These are phyloP conservation scores for Cottus gobio DNA, from an alignment of 2,113 vertebrate species.

Conservation along the genomic window DNA sequence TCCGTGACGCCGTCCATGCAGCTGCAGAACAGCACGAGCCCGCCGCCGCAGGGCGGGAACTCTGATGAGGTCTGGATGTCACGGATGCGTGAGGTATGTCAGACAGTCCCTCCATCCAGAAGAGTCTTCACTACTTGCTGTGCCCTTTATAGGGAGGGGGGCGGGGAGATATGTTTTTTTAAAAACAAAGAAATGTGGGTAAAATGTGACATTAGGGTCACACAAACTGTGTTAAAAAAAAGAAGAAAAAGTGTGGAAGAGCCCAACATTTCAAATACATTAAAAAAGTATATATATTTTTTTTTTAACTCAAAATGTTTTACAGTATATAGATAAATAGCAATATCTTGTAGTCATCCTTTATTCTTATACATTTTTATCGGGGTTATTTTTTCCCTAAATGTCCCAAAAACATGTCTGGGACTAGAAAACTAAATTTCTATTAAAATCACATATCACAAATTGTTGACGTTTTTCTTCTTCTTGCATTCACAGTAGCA, in stretches of 20 bases:
- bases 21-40: slow-evolving; percentile 63
- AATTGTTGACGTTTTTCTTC: background rate
- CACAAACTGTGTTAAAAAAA: background rate
- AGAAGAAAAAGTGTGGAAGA: background rate
- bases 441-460: background rate
- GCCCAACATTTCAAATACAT: background rate
- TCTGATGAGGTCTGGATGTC: slow-evolving; percentile 82
- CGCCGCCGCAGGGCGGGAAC: slow-evolving; percentile 15
- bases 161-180: too few relatives aligned
- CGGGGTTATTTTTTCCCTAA: too few relatives aligned
- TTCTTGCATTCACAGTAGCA: background rate
- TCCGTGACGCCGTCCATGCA: slow-evolving; percentile 13
- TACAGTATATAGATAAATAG: background rate
- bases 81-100: slow-evolving; percentile 81
- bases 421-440: too few relatives aligned
- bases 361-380: too few relatives aligned
- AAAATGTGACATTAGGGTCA: background rate
- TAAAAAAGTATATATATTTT: too few relatives aligned
- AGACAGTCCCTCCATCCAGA: background rate
- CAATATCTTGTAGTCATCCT: too few relatives aligned
- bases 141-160: too few relatives aligned
- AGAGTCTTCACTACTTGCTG: background rate
- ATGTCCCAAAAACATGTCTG: too few relatives aligned
- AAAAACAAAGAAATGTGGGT: background rate
- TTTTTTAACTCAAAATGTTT: background rate